Percentiles rank a stretch among this genome's conserved stretches.
Evolutionary conservation across 2,888 invertebrate species (phyloP).

Genomic region (Cordilura impudica): DNA sequence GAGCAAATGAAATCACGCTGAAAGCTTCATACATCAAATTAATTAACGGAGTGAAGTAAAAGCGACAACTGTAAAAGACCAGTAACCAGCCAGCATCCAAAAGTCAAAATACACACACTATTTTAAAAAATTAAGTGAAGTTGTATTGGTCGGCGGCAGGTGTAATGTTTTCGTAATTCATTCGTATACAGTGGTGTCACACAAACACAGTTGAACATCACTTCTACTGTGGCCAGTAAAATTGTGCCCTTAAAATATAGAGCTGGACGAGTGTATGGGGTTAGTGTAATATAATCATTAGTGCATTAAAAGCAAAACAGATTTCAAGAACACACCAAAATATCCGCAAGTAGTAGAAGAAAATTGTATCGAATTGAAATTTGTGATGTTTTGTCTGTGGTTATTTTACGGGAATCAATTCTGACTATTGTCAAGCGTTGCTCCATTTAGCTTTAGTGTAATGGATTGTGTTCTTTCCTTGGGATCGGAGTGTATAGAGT

Average conservation of each 20-base stretch:
- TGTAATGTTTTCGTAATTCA: not conserved
- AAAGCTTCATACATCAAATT: constrained; percentile 36
- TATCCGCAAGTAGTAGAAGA: too few relatives aligned
- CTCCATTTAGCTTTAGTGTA: constrained; percentile 3
- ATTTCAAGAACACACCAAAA: too few relatives aligned
- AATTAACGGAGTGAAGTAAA: constrained; percentile 40
- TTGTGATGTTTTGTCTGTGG: too few relatives aligned
- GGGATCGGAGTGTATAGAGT: constrained; percentile 17
- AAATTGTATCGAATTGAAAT: too few relatives aligned
- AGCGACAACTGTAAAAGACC: constrained; percentile 12
- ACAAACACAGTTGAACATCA: too few relatives aligned
- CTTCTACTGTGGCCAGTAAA: too few relatives aligned
- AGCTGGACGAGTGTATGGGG: too few relatives aligned
- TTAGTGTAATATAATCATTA: too few relatives aligned
- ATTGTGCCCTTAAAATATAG: too few relatives aligned
- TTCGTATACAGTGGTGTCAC: not conserved
- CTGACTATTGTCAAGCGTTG: too few relatives aligned
- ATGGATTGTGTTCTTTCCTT: constrained; percentile 4
- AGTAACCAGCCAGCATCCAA: not conserved
- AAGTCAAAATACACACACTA: constrained; percentile 13
- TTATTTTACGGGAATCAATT: too few relatives aligned
- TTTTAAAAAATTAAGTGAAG: not conserved
- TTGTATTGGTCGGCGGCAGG: not conserved
- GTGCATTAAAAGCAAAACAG: too few relatives aligned
- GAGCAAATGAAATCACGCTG: constrained; percentile 30